These are phyloP conservation scores for Cydia splendana DNA, from an alignment of 1,140 invertebrate genomes.

Conservation along the genomic window DNA sequence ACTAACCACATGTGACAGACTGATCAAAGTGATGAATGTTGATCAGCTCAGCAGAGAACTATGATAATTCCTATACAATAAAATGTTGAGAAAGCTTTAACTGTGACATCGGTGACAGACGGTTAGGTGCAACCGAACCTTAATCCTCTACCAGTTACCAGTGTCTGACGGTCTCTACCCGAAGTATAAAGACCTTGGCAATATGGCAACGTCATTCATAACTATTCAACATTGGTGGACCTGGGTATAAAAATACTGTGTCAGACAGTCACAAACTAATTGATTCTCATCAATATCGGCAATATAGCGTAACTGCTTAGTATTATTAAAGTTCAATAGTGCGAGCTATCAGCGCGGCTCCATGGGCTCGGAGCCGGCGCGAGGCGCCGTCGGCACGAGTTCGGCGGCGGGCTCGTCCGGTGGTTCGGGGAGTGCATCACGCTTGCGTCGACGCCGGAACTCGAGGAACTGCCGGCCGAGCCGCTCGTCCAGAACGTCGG, in stretches of 20 bases:
- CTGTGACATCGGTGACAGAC: too few species aligned
- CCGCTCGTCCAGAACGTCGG: constrained; percentile 52
- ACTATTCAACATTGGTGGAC: not conserved
- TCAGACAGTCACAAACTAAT: not conserved
- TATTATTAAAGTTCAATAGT: not conserved
- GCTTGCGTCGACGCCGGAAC: constrained; percentile 52
- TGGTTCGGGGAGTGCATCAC: constrained; percentile 55
- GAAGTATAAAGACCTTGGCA: too few species aligned
- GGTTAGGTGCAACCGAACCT: too few species aligned
- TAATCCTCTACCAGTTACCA: too few species aligned
- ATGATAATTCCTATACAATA: too few species aligned
- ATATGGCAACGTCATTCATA: not conserved
- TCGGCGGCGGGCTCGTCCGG: constrained; percentile 65
- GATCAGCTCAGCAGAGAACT: too few species aligned
- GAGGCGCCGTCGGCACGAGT: constrained; percentile 50
- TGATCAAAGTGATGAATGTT: too few species aligned
- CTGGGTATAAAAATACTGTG: not conserved
- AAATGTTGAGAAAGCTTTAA: too few species aligned
- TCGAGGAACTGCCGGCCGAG: constrained; percentile 54
- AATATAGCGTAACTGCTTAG: not conserved
- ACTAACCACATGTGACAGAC: too few species aligned
- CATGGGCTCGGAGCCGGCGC: constrained; percentile 36
- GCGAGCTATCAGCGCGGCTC: constrained; percentile 35
- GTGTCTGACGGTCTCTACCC: too few species aligned
- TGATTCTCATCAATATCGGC: not conserved